Conservation (phyloP, 2,113 vertebrate species). For the Poecilia latipinna region DNA sequence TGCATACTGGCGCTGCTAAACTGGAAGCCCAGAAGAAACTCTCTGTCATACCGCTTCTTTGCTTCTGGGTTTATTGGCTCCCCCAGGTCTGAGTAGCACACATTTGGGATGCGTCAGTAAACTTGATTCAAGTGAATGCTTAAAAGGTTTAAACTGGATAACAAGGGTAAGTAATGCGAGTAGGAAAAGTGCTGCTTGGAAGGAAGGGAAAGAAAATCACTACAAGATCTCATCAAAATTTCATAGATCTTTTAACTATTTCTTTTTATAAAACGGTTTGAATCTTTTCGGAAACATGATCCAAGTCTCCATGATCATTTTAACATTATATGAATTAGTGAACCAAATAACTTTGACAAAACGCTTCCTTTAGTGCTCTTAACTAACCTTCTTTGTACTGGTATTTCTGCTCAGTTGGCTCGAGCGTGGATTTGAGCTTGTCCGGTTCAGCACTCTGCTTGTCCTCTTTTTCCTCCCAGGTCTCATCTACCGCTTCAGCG, state of each 20-base stretch:
- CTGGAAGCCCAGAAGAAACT: conserved; percentile 94
- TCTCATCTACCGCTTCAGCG: conserved; percentile 85
- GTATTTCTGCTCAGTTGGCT: conserved; percentile 86
- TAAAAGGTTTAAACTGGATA: neutral
- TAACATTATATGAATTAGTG: neutral
- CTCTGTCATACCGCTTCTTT: conserved; percentile 93
- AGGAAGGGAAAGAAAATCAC: neutral
- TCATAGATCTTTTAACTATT: neutral
- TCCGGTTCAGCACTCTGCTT: conserved; percentile 87
- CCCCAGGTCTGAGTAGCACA: conserved; percentile 86
- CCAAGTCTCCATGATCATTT: neutral
- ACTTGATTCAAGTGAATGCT: conserved; percentile 13
- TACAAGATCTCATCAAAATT: no score
- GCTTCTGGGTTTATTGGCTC: conserved; percentile 93
- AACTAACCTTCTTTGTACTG: conserved; percentile 91
- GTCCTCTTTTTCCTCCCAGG: conserved; percentile 95
- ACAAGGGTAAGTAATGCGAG: neutral
- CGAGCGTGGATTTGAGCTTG: conserved; percentile 68
- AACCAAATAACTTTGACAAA: neutral
- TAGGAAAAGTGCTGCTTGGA: neutral
- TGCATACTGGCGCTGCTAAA: conserved; percentile 92
- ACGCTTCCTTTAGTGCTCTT: neutral
- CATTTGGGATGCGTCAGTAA: neutral
- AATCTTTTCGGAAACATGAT: neutral
- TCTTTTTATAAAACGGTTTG: neutral